A percentile compares a stretch with the other conserved stretches of the same genome.
Evolutionary conservation across 2,113 vertebrate genomes (phyloP).

Genomic region (Anolis carolinensis): DNA sequence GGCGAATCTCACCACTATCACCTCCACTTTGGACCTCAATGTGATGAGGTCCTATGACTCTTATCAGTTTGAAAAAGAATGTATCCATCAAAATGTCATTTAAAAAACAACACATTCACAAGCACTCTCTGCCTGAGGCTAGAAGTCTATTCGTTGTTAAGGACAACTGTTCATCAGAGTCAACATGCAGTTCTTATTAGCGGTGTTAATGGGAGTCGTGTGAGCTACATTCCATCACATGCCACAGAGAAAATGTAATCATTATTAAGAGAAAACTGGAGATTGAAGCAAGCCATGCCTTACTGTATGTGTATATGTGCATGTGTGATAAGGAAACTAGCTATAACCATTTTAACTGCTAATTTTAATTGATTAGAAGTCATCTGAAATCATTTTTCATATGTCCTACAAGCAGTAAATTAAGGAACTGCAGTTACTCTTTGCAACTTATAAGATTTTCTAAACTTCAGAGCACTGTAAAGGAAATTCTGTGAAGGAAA

Average conservation of each 20-base stretch:
- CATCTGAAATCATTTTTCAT: fast-evolving
- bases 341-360: neutral
- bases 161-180: slow-evolving; percentile 22
- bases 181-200: slow-evolving; percentile 10
- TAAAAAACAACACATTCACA: neutral
- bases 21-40: no score
- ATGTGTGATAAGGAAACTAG: neutral
- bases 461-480: neutral
- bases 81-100: slow-evolving; percentile 11
- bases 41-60: no score
- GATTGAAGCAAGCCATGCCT: neutral
- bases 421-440: neutral
- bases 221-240: neutral
- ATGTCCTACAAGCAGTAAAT: fast-evolving
- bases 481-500: slow-evolving; percentile 12
- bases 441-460: neutral
- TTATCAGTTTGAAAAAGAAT: slow-evolving; percentile 15
- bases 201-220: neutral
- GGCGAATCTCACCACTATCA: no score
- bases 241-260: neutral
- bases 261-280: neutral
- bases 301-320: fast-evolving
- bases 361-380: neutral
- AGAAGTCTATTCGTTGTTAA: neutral
- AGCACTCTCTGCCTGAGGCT: neutral